Evolutionary conservation across 92 coral and sea anemone genomes (phyloP).

Genomic region (Epizoanthus illoricatus): DNA sequence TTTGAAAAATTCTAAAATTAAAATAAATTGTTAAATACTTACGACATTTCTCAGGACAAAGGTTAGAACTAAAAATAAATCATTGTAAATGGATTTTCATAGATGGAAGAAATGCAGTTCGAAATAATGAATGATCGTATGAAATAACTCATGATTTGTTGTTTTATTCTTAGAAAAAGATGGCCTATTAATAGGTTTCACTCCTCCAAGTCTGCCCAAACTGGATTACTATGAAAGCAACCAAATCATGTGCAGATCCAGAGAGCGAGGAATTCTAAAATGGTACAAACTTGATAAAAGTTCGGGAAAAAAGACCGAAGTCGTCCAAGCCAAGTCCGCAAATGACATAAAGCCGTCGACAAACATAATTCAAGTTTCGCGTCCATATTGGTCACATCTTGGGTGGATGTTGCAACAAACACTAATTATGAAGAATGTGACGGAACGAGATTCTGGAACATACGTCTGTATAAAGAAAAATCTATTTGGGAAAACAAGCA

Average conservation of each 20-base stretch:
- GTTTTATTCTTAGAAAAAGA: not conserved
- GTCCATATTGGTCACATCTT: too few relatives aligned
- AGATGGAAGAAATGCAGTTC: too few relatives aligned
- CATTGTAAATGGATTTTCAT: too few relatives aligned
- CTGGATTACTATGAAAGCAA: conserved; percentile 42
- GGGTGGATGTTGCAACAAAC: not conserved
- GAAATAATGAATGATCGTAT: too few relatives aligned
- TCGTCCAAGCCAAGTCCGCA: conserved; percentile 2
- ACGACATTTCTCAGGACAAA: too few relatives aligned
- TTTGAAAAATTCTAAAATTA: too few relatives aligned
- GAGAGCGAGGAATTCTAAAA: conserved; percentile 34
- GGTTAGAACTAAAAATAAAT: too few relatives aligned
- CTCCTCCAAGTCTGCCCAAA: not conserved
- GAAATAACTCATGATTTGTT: too few relatives aligned
- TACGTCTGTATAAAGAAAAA: conserved; percentile 73
- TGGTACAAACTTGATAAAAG: conserved; percentile 60
- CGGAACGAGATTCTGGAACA: conserved; percentile 57
- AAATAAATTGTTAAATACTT: too few relatives aligned
- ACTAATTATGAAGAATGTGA: conserved; percentile 41
- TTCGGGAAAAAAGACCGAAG: conserved; percentile 4
- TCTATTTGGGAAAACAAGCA: conserved; percentile 33
- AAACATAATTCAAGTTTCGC: too few relatives aligned
- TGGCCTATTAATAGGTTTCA: not conserved
- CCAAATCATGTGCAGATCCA: conserved; percentile 44
- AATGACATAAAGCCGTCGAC: too few relatives aligned